phyloP scores from a whole-genome alignment of 2,113 vertebrate species.

The Lophotis ruficrista region DNA sequence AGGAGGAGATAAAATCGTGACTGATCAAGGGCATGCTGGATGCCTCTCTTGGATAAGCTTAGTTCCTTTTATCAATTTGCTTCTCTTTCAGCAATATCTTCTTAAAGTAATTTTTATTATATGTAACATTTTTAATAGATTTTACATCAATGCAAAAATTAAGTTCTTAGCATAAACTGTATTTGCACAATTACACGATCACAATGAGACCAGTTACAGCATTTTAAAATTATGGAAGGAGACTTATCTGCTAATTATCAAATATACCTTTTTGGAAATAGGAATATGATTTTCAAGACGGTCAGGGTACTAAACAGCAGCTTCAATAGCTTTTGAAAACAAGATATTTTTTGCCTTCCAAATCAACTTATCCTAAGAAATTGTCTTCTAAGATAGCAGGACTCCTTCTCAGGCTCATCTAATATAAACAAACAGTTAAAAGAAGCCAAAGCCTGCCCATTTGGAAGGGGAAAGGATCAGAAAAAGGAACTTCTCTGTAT shows the following conservation, averaged over 20 bases:
- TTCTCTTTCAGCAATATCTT: background rate
- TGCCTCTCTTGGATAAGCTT: background rate
- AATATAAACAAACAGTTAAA: background rate
- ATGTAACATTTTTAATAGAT: background rate
- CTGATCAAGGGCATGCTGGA: background rate
- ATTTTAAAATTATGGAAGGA: background rate
- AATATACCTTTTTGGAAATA: background rate
- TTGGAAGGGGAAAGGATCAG: background rate
- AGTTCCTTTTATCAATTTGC: background rate
- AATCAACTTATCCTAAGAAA: background rate
- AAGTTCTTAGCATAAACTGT: background rate
- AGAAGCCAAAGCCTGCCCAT: background rate
- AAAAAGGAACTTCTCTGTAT: background rate
- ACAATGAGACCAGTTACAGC: background rate
- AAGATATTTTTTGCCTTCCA: background rate
- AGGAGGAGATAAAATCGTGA: background rate
- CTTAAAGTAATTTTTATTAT: background rate
- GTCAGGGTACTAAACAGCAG: background rate
- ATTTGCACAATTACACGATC: background rate
- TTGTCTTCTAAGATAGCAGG: background rate
- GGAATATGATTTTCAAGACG: background rate
- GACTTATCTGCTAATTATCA: background rate
- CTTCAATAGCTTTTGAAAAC: background rate
- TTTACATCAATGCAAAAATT: background rate
- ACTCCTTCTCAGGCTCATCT: background rate